These are phyloP conservation scores for Nymphalis io DNA, from an alignment of 1,140 invertebrate genomes.

Conservation along the genomic window DNA sequence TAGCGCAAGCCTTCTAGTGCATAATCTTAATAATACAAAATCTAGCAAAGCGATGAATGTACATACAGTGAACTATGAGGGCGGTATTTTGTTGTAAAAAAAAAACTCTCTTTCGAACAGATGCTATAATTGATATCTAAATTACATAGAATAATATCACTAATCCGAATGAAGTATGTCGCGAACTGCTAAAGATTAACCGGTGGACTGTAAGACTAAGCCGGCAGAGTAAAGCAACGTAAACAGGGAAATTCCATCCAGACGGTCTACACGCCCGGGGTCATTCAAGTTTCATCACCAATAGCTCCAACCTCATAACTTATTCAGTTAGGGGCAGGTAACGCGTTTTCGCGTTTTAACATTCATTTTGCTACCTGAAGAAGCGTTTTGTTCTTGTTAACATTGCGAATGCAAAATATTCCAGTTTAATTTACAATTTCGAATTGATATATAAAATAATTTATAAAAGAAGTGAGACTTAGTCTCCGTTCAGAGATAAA, in stretches of 20 bases:
- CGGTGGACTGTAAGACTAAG: constrained; percentile 17
- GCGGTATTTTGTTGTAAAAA: too few species aligned
- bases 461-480: background rate
- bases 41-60: too few species aligned
- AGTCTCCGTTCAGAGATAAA: background rate
- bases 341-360: constrained; percentile 74
- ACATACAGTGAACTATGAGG: too few species aligned
- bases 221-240: constrained; percentile 48
- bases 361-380: constrained; percentile 74
- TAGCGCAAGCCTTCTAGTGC: too few species aligned
- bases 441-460: too few species aligned
- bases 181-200: constrained; percentile 4
- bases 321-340: constrained; percentile 76
- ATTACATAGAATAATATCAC: background rate
- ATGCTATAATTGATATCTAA: too few species aligned
- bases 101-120: too few species aligned
- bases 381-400: constrained; percentile 63
- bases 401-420: constrained; percentile 48
- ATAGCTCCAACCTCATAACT: constrained; percentile 73
- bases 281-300: constrained; percentile 79
- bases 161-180: background rate
- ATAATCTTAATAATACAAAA: too few species aligned
- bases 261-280: constrained; percentile 58
- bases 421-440: background rate
- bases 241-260: constrained; percentile 72